Evolutionary conservation across 2,113 vertebrate species (phyloP).

Genomic region (Aleadryas rufinucha): DNA sequence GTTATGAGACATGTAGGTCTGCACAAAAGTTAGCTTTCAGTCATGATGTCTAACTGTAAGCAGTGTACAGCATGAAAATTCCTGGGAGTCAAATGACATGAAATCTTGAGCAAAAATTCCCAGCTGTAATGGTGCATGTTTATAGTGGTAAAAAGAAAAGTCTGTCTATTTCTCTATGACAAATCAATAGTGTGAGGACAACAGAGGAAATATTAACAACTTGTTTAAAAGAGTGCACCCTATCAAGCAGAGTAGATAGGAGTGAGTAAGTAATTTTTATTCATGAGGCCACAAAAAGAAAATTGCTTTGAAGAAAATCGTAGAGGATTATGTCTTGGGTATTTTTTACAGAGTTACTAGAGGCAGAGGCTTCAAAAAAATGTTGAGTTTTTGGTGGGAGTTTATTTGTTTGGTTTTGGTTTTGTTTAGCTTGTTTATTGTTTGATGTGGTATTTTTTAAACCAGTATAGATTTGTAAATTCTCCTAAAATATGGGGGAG

Average conservation of each 20-base stretch:
- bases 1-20: not conserved
- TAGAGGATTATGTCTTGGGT: not conserved
- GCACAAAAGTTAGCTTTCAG: not conserved
- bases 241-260: not conserved
- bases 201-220: not conserved
- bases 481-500: not conserved
- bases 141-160: not conserved
- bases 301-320: not conserved
- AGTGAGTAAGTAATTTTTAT: not conserved
- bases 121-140: not conserved
- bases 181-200: not conserved
- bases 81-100: not conserved
- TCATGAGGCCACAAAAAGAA: not conserved
- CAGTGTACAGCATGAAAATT: not conserved
- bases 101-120: not conserved
- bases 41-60: not conserved
- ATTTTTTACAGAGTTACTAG: not conserved
- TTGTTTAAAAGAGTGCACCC: not conserved
- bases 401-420: too few species aligned
- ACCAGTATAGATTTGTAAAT: not conserved
- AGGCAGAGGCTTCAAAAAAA: not conserved
- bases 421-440: not conserved
- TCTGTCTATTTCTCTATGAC: not conserved
- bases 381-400: not conserved
- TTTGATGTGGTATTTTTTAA: not conserved